Evolutionary conservation across 1,140 invertebrate species (phyloP).

Genomic region (Oncopodura yosiiana): DNA sequence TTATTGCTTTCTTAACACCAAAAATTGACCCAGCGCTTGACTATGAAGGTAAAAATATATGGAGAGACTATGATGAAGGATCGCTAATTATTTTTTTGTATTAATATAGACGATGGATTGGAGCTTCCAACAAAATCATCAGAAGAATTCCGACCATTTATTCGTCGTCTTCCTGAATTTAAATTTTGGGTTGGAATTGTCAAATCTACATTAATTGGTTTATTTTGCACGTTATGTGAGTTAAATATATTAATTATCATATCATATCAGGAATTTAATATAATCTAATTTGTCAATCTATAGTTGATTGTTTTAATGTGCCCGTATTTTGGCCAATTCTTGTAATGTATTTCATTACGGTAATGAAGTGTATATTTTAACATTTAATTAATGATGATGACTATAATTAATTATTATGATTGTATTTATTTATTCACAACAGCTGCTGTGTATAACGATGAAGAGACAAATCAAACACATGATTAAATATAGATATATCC

Average conservation of each 20-base stretch:
- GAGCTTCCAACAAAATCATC: conserved; percentile 85
- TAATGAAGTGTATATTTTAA: too few species aligned
- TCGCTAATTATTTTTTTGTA: background rate
- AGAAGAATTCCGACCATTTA: conserved; percentile 98
- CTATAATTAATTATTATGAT: too few species aligned
- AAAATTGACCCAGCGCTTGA: conserved; percentile 95
- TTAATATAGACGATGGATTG: conserved; percentile 68
- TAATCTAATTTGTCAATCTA: too few species aligned
- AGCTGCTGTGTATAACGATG: conserved; percentile 98
- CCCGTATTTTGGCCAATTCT: conserved; percentile 99
- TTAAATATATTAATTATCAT: too few species aligned
- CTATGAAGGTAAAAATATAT: conserved; percentile 62
- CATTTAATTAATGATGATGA: too few species aligned
- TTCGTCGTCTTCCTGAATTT: conserved; percentile 94
- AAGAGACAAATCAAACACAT: conserved; percentile 99
- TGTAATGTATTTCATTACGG: conserved; percentile 98
- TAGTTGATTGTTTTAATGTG: conserved; percentile 96
- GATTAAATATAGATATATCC: conserved; percentile 98
- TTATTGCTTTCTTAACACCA: conserved; percentile 98
- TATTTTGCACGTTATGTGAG: conserved; percentile 91
- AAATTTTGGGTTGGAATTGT: conserved; percentile 99
- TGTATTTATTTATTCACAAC: too few species aligned
- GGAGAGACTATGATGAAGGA: background rate
- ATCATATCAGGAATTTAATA: too few species aligned
- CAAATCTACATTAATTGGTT: conserved; percentile 85